Base-by-base conservation (phyloP, 1,140 invertebrate genomes). In the Papilio machaon region DNA sequence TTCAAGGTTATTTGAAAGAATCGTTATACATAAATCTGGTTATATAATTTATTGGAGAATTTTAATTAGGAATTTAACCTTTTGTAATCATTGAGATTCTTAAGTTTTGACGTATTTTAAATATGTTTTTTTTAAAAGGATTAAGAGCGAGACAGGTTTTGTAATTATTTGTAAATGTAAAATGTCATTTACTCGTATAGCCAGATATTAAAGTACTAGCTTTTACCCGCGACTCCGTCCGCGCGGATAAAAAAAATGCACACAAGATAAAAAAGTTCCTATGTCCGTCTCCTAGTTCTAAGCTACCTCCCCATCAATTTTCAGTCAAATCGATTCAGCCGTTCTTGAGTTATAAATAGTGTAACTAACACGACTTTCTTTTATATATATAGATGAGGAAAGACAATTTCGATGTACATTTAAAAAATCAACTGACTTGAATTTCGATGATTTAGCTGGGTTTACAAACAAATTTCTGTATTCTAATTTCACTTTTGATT, bases 1-100 rank as follows among this genome's bases (percentile, higher is more conserved):
- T 64, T 13, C 77, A 79, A 79, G 77, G 77, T 67, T 43, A 60
- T 79, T 13, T 43, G 17, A 67, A 79, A 30, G 49, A 49, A 46
- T 77, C 52, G 38, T 73, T 73, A 19, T n/a, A n/a, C n/a, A n/a
- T 46, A 23, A 74, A 75, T 75, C 47, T 30, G n/a, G n/a, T 75
- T 75, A 64, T 23, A 4, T 79, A 79, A 79, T n/a, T 64, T 49
- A 19, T 49, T 67, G 17, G 47, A 23, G 54, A 67, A 79, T 47
- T 49, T 73, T 46, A 46, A 67, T 67, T 67, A 67, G 10, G 64
- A 38, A 67, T 67, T 35, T 52, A 52, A 76, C 74, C 74, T 76
- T 75, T 76, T 74, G 73, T 49, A 23, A 49, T 49, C 73, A 47
- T 52, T 35, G 64, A 13, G 9, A 75, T 52, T 47, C 38, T 23